Evolutionary conservation across 2,888 invertebrate species (phyloP).

Genomic region (Lymantria dispar): DNA sequence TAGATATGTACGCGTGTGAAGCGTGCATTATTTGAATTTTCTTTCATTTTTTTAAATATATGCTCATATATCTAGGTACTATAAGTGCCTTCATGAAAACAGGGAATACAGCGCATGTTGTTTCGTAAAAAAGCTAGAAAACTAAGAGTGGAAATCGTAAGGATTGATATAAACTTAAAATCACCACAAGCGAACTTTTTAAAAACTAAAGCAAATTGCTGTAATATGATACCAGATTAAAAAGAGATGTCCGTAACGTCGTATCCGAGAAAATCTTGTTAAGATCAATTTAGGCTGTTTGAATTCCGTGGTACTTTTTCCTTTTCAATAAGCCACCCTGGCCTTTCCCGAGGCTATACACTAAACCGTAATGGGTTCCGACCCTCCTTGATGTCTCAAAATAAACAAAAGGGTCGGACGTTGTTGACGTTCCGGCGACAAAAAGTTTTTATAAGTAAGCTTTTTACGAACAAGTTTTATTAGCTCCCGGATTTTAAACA

Average conservation of each 20-base stretch:
- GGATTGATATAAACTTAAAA: too few relatives aligned
- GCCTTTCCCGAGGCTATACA: slow-evolving; percentile 44
- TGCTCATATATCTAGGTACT: too few relatives aligned
- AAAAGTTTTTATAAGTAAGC: slow-evolving; percentile 38
- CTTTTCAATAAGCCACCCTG: slow-evolving; percentile 40
- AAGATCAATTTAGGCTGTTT: slow-evolving; percentile 18
- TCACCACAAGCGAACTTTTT: too few relatives aligned
- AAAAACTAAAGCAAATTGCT: too few relatives aligned
- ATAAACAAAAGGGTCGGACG: slow-evolving; percentile 53
- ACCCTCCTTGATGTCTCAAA: slow-evolving; percentile 55
- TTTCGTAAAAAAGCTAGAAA: too few relatives aligned
- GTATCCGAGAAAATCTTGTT: slow-evolving; percentile 12
- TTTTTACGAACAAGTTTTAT: slow-evolving; percentile 32
- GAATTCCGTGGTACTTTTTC: slow-evolving; percentile 26
- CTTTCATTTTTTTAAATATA: too few relatives aligned
- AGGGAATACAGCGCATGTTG: too few relatives aligned
- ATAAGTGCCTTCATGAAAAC: too few relatives aligned
- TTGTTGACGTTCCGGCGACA: slow-evolving; percentile 36
- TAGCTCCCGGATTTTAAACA: slow-evolving; percentile 30
- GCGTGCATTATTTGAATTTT: too few relatives aligned
- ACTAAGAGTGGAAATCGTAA: too few relatives aligned
- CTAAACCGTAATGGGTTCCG: slow-evolving; percentile 50
- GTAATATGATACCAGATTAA: slow-evolving; percentile 4
- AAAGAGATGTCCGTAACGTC: slow-evolving; percentile 9
- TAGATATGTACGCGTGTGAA: too few relatives aligned